Evolutionary conservation across 2,797 vertebrate species (phyloP).

Genomic region (Distichodus sexfasciatus): DNA sequence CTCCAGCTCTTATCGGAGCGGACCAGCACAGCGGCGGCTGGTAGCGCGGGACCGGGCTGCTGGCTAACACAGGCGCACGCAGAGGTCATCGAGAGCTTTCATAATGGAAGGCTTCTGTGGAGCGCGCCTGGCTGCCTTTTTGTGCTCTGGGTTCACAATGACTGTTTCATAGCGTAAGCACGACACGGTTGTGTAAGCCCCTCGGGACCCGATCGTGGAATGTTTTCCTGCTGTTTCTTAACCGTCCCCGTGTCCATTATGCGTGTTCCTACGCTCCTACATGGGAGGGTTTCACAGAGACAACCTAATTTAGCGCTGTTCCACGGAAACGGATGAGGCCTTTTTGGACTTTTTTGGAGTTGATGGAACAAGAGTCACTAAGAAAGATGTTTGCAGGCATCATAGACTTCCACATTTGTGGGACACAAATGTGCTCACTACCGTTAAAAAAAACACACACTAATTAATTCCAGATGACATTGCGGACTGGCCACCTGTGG

Average conservation of each 20-base stretch:
- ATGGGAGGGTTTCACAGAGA: conserved; percentile 30
- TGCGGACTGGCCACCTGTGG: no score
- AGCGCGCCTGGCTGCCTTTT: neutral
- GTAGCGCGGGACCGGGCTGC: conserved; percentile 6
- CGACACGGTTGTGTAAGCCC: conserved; percentile 34
- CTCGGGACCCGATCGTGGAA: conserved; percentile 5
- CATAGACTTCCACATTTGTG: no score
- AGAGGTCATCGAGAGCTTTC: conserved; percentile 40
- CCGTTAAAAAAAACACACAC: no score
- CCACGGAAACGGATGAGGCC: neutral
- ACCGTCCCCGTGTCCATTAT: conserved; percentile 5
- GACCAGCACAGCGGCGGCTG: conserved; percentile 7
- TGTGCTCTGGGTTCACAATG: conserved; percentile 5
- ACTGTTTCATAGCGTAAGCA: conserved; percentile 5
- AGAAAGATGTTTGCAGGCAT: no score
- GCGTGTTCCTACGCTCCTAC: conserved; percentile 19
- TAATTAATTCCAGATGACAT: no score
- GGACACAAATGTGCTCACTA: no score
- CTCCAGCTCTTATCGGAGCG: conserved; percentile 20
- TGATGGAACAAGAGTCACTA: no score
- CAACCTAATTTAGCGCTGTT: conserved; percentile 21
- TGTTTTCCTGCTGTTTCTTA: conserved; percentile 31
- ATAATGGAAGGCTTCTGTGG: conserved; percentile 11
- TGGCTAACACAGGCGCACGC: conserved; percentile 40
- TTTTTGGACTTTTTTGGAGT: no score